Percentiles rank a stretch among this genome's conserved stretches.
Evolutionary conservation across 2,888 invertebrate genomes (phyloP).

Genomic region (Malthinus flaveolus): DNA sequence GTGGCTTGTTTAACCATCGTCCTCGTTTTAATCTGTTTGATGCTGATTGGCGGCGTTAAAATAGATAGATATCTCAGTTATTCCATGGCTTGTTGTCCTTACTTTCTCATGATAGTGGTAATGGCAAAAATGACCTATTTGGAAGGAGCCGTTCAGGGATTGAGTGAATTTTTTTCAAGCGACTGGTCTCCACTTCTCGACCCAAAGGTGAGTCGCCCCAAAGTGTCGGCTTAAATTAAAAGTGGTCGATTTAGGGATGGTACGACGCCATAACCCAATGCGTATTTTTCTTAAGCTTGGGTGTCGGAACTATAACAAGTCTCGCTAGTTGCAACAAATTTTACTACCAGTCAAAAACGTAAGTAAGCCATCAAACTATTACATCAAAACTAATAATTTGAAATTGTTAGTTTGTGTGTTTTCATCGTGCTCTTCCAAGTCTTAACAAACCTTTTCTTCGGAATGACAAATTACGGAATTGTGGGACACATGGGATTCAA

Average conservation of each 20-base stretch:
- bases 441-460: constrained; percentile 1
- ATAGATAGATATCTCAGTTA: background rate
- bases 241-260: background rate
- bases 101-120: background rate
- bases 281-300: constrained; percentile 51
- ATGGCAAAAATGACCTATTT: background rate
- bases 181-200: background rate
- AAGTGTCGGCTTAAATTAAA: no score
- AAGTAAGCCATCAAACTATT: background rate
- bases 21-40: no score
- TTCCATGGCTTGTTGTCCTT: background rate
- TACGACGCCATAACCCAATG: background rate
- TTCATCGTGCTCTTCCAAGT: background rate
- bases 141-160: background rate
- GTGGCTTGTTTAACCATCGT: no score
- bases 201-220: background rate
- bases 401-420: background rate
- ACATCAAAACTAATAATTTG: background rate
- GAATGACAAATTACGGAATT: background rate
- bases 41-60: no score
- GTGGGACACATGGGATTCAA: background rate
- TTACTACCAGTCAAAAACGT: constrained; percentile 55
- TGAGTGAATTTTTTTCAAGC: background rate
- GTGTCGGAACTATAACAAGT: constrained; percentile 74
- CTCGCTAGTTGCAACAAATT: constrained; percentile 76